Conservation (phyloP, 2,797 vertebrate species). For the Pteropus rufus region DNA sequence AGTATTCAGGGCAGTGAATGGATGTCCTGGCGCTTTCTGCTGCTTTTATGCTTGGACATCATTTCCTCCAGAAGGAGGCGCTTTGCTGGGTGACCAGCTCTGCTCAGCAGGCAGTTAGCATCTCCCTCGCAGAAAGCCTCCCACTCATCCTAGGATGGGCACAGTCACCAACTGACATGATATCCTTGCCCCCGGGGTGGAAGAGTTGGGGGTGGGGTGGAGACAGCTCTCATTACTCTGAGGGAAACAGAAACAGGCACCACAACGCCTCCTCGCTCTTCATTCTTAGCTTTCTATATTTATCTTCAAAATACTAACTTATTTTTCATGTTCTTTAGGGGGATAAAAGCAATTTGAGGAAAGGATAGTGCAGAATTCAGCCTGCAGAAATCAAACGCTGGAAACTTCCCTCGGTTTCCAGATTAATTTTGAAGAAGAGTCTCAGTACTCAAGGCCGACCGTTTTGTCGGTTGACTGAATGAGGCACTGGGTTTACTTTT, state of each 20-base stretch:
- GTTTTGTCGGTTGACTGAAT: conserved; percentile 16
- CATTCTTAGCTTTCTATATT: neutral
- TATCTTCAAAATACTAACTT: neutral
- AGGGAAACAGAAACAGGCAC: neutral
- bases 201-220: accelerated
- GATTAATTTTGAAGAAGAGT: neutral
- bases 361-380: neutral
- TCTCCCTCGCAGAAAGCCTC: neutral
- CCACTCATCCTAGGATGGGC: neutral
- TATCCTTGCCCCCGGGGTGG: too few relatives aligned
- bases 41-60: neutral
- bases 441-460: neutral
- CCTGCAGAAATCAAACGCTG: neutral
- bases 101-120: neutral
- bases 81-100: neutral
- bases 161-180: neutral
- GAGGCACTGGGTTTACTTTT: neutral
- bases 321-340: neutral
- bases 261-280: neutral
- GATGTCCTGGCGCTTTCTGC: neutral
- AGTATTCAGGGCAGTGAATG: neutral
- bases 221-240: neutral
- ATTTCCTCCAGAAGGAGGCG: neutral
- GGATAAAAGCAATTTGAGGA: neutral
- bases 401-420: neutral